These are phyloP conservation scores for Diphyllodes magnificus DNA, from an alignment of 2,113 vertebrate genomes.

Conservation along the genomic window DNA sequence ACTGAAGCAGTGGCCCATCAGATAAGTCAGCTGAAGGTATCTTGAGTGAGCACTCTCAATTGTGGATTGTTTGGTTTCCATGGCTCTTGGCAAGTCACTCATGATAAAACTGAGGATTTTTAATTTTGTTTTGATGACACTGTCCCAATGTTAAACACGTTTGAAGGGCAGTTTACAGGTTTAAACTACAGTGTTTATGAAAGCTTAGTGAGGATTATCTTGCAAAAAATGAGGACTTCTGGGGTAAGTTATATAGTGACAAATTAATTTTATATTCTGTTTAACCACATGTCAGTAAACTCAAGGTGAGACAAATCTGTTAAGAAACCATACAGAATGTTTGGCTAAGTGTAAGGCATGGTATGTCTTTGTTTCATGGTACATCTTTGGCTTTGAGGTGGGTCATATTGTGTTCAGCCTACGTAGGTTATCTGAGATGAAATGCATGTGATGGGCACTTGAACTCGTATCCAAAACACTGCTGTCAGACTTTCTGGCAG, in stretches of 20 bases:
- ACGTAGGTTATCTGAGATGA: not conserved
- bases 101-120: not conserved
- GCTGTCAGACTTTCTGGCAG: not conserved
- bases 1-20: not conserved
- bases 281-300: not conserved
- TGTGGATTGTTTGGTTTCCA: not conserved
- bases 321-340: not conserved
- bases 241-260: not conserved
- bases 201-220: not conserved
- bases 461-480: not conserved
- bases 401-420: not conserved
- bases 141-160: not conserved
- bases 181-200: not conserved
- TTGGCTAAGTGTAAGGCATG: not conserved
- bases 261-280: not conserved
- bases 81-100: not conserved
- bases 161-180: not conserved
- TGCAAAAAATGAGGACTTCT: not conserved
- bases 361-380: not conserved
- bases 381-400: not conserved
- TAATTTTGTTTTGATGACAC: not conserved
- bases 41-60: not conserved
- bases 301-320: not conserved
- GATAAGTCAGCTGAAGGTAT: not conserved
- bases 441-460: not conserved